Evolutionary conservation across 2,888 invertebrate species (phyloP), one percentile per base, ranked within the genome.

Genomic region (Cynaeus angustus): DNA sequence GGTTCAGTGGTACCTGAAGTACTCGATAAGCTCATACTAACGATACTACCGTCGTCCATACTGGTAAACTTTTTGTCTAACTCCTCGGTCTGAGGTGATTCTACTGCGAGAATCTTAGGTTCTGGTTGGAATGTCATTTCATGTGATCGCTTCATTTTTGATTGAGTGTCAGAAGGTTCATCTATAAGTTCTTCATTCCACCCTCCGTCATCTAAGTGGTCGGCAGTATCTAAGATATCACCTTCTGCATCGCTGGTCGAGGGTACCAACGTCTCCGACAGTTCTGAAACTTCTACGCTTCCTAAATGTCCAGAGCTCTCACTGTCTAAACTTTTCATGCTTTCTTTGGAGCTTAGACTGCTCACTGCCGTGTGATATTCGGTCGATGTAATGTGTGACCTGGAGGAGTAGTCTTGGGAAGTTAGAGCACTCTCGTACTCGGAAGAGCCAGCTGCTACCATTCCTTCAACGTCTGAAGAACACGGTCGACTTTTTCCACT

Each of bases 251-350:
- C 96, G 80, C 93, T 91, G 6, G 94, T 92, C 1, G 98, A 97
- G 9, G 97, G 95, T 7, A 98, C 93, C 6, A 98, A 85, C 0
- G 98, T 98, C 86, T 97, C 97, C 0, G 97, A 97, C 21, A 93
- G 88, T 84, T 98, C 97, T 30, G 97, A 97, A 37, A 95, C 91
- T 85, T 96, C 96, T 72, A 96, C 90, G 80, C 96, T 96, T 0
- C 93, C 95, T 66, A 96, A 87, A 83, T 96, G 93, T 12, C 95
- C 95, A 0, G 96, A 96, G 74, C 94, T 94, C 84, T 96, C 93
- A 1, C 96, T 96, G 80, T 95, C 95, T 45, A 96, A 86, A 68
- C 96, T 96, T 81, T 92, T 94, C 92, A 95, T 94, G 72, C 96
- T 96, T 81, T 95, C 95, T 77, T 94, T 91, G 0, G 96, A 95